Base-by-base conservation (phyloP, 1,140 invertebrate species). In the Calephelis nemesis region DNA sequence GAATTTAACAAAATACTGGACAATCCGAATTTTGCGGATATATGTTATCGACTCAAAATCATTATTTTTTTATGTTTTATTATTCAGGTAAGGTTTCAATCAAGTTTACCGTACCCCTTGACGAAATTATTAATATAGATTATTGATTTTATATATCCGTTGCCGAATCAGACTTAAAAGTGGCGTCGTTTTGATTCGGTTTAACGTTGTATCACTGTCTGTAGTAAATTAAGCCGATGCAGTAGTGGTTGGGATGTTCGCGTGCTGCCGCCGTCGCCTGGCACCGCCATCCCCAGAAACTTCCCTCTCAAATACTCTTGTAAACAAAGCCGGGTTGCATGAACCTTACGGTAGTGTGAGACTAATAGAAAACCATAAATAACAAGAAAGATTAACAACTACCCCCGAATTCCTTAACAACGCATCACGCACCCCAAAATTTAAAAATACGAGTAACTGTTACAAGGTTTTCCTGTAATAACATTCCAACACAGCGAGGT, bases 231-330 rank as follows among this genome's bases (percentile, higher is more conserved):
- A 75, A 74, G 70, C 75, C 68, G 81, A 83, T 87, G 84, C 87
- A 88, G 73, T 74, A 71, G 74, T 78, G 75, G 75, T 72, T 73
- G 75, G 74, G 75, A 76, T 65, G 64, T 80, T 89, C 87, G 87
- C 88, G 88, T 89, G 88, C 84, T 83, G 73, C 75, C 73, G 47
- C 64, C 69, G 72, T 74, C 77, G 82, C 85, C 88, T 91, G 88
- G 88, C 75, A 91, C 88, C 71, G 78, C 81, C 87, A 81, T 79
- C 81, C 77, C 71, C 84, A 70, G 67, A 70, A 67, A 85, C 77
- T 74, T 80, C 80, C 82, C 81, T 78, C 79, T 76, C 47, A 83
- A 82, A 77, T 74, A 66, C 77, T 75, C 73, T 74, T 79, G 84
- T 88, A 86, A 90, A 88, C 83, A 88, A 83, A 80, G 69, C 71